Evolutionary conservation across 2,113 vertebrate species (phyloP), one percentile per base, ranked within the genome.

Genomic region (Theristicus caerulescens): DNA sequence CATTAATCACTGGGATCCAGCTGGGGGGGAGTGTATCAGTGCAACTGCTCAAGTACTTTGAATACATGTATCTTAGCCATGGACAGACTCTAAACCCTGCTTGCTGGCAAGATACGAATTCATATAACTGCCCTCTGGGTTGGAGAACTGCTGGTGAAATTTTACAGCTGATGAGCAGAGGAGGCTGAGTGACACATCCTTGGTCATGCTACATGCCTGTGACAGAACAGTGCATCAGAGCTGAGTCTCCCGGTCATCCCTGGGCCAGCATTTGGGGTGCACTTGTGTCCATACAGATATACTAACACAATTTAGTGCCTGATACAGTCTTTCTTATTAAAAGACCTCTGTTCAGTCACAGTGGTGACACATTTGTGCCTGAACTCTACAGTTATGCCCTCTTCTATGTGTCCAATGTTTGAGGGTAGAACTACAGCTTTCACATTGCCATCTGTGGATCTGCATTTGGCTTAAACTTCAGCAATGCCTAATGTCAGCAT

Each of bases 391-490:
- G 26, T 46, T 86, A 42, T 10, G 3, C 15, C 44, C 62, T 90
- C 25, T 4, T 61, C 32, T 65, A 4, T 0, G 0, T 31, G 27
- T 49, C 74, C 72, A 86, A 0, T 34, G 11, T 94, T 83, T 83
- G 64, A 61, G 69, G 71, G 67, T 36, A 74, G 27, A 94, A 38
- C n/a, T 71, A 14, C 7, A 9, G 79, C 78, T 92, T 92, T 86
- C 76, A 34, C 31, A 4, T 32, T 62, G 67, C 59, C 86, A 92
- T 93, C 95, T 86, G 66, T 31, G 62, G 25, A n/a, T 42, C 62
- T 77, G 38, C 46, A 36, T 74, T 78, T 93, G 76, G 76, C 74
- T 85, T 70, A 58, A 92, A 44, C 66, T 90, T 81, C 74, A 80
- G 67, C 77, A 88, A 4, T 64, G 71, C 46, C 83, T 67, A 42